Conservation (phyloP, 2,888 invertebrate genomes). For the Cecidostiba fungosa region DNA sequence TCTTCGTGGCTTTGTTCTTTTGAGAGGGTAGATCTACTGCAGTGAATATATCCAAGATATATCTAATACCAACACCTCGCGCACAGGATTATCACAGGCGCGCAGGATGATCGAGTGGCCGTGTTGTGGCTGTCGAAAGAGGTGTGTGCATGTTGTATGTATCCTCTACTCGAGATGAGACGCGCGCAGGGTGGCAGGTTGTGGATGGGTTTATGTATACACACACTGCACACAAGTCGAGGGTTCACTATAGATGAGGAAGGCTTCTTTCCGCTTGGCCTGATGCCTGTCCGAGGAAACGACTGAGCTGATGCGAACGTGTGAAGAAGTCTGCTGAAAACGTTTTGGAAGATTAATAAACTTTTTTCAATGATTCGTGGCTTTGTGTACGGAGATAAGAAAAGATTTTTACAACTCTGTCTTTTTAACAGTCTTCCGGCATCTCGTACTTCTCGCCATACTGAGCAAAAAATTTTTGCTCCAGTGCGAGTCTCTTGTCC, state of each 20-base stretch:
- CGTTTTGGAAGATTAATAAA: too few species aligned
- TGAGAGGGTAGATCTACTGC: not conserved
- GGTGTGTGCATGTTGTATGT: not conserved
- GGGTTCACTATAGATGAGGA: not conserved
- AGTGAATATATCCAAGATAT: not conserved
- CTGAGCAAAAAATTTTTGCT: too few species aligned
- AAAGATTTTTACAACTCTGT: too few species aligned
- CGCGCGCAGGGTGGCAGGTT: not conserved
- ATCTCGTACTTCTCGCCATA: too few species aligned
- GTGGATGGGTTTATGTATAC: not conserved
- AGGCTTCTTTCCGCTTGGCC: not conserved
- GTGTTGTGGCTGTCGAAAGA: not conserved
- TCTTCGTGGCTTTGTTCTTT: not conserved
- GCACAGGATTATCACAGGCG: not conserved
- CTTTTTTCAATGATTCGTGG: too few species aligned
- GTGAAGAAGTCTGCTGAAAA: too few species aligned
- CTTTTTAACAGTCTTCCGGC: too few species aligned
- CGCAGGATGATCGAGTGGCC: slow-evolving; percentile 36
- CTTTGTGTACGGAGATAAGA: too few species aligned
- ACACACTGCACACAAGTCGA: not conserved
- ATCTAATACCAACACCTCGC: not conserved
- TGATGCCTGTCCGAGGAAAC: not conserved
- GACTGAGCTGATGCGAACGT: not conserved
- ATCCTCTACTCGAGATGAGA: not conserved
- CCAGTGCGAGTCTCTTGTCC: too few species aligned